Percentiles rank a stretch among this genome's conserved stretches.
Evolutionary conservation across 2,113 vertebrate species (phyloP).

Genomic region (Trogon surrucura): DNA sequence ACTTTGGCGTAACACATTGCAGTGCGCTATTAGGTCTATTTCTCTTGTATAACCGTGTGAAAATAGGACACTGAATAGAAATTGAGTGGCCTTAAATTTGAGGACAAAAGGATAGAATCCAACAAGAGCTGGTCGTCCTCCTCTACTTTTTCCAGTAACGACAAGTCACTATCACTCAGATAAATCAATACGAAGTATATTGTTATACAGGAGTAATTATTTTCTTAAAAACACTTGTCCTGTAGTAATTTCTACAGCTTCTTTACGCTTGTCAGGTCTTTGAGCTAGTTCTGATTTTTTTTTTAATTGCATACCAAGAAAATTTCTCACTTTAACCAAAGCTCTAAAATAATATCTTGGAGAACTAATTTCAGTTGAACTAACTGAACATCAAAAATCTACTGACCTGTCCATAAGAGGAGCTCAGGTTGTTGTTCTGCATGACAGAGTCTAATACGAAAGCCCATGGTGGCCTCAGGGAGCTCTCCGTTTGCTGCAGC

Average conservation of each 20-base stretch:
- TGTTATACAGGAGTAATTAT: background rate
- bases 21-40: background rate
- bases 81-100: background rate
- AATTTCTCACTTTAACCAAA: background rate
- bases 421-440: background rate
- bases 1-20: background rate
- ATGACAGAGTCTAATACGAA: background rate
- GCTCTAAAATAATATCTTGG: background rate
- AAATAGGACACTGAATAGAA: background rate
- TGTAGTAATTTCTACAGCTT: background rate
- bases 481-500: background rate
- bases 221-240: background rate
- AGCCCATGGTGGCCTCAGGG: background rate
- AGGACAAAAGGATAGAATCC: background rate
- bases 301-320: background rate
- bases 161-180: background rate
- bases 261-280: background rate
- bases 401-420: background rate
- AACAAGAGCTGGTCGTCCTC: background rate
- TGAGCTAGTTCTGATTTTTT: background rate
- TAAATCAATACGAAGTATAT: background rate
- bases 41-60: background rate
- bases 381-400: background rate
- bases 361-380: background rate
- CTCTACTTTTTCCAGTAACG: background rate